A percentile compares a stretch with the other conserved stretches of the same genome.
phyloP scores from a whole-genome alignment of 2,797 vertebrate species.

The Mycteria americana region DNA sequence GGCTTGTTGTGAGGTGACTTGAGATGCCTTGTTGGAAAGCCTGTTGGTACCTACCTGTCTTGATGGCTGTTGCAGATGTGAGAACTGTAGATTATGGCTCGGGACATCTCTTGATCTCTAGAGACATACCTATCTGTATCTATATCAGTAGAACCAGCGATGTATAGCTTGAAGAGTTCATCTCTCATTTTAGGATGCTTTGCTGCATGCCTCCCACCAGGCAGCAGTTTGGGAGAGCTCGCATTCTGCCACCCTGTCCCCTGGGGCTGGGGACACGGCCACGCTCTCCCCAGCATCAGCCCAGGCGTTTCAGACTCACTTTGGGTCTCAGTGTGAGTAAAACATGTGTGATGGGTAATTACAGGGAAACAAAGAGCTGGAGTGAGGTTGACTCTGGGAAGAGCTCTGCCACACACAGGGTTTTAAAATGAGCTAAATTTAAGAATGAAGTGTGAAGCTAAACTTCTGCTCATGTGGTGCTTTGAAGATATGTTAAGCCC shows the following conservation, averaged over 20 bases:
- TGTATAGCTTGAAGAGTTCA: background rate
- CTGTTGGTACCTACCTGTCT: too few species aligned
- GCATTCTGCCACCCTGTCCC: background rate
- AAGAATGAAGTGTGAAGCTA: background rate
- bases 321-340: background rate
- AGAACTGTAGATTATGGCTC: too few species aligned
- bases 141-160: background rate
- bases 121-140: too few species aligned
- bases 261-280: background rate
- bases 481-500: background rate
- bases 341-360: fast-evolving
- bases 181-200: background rate
- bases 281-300: background rate
- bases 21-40: background rate
- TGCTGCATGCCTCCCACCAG: background rate
- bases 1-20: background rate
- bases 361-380: background rate
- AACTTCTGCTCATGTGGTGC: background rate
- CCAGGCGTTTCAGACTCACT: fast-evolving
- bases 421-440: background rate
- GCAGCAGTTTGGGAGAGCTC: background rate
- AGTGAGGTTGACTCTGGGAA: background rate
- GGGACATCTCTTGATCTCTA: background rate
- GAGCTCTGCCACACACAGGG: background rate
- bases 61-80: background rate